Evolutionary conservation across 2,797 vertebrate genomes (phyloP).

Genomic region (Eremophila alpestris): DNA sequence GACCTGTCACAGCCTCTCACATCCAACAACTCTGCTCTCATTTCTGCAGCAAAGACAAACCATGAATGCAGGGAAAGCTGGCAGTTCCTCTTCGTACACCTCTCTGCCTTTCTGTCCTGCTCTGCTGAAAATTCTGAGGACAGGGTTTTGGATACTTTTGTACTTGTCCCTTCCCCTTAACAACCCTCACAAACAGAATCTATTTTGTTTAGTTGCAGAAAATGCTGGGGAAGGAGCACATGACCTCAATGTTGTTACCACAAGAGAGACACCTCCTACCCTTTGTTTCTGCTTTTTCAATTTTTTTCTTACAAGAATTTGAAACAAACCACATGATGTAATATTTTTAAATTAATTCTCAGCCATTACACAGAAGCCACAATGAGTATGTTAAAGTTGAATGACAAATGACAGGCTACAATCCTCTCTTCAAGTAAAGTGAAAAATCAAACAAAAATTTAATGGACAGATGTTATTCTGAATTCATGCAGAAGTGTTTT

Average conservation of each 20-base stretch:
- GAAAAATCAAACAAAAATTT: not conserved
- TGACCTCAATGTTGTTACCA: not conserved
- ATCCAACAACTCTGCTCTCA: not conserved
- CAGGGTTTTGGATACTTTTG: not conserved
- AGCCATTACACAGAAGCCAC: not conserved
- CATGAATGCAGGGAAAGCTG: not conserved
- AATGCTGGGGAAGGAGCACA: not conserved
- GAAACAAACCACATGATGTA: not conserved
- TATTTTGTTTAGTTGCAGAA: not conserved
- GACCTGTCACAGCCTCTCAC: not conserved
- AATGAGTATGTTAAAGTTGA: not conserved
- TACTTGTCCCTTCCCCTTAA: not conserved
- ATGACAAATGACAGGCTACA: not conserved
- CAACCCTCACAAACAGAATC: not conserved
- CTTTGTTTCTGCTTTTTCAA: not conserved
- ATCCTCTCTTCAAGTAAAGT: not conserved
- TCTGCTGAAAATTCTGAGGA: not conserved
- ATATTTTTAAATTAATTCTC: not conserved
- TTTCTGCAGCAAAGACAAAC: not conserved
- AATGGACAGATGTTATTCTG: not conserved
- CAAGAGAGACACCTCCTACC: not conserved
- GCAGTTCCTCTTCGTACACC: not conserved
- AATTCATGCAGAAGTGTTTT: not conserved
- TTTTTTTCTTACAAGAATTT: not conserved
- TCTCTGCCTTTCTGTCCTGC: accelerated